phyloP scores from a whole-genome alignment of 2,888 invertebrate species.

The Slavum lentiscoides region DNA sequence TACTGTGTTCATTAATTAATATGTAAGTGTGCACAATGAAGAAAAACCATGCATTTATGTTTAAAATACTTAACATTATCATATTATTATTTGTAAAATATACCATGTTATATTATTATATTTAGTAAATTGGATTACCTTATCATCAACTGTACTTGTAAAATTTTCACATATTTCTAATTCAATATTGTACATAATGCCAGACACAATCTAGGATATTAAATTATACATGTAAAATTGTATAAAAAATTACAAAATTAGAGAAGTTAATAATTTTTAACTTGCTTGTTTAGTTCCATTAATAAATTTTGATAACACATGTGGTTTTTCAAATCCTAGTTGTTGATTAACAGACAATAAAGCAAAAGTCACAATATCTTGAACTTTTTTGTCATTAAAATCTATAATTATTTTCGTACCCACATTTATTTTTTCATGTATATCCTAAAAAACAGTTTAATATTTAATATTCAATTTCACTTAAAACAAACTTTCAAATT shows the following conservation, averaged over 20 bases:
- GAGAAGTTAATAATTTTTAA: neutral
- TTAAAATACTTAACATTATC: neutral
- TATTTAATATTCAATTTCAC: neutral
- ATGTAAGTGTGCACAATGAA: no score
- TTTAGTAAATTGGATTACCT: constrained; percentile 14
- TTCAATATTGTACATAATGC: constrained; percentile 32
- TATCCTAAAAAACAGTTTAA: constrained; percentile 21
- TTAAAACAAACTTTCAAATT: neutral
- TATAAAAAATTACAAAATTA: neutral
- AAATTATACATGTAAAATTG: neutral
- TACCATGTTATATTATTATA: neutral
- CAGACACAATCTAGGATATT: constrained; percentile 40
- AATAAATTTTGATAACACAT: constrained; percentile 40
- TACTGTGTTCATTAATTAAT: no score
- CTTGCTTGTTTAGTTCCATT: constrained; percentile 36
- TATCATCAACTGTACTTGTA: neutral
- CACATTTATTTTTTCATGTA: constrained; percentile 19
- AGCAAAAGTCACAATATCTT: constrained; percentile 26
- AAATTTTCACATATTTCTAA: constrained; percentile 44
- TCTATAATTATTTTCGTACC: constrained; percentile 16
- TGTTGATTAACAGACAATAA: constrained; percentile 13
- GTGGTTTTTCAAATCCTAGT: constrained; percentile 25
- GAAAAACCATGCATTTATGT: no score
- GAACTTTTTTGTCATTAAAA: constrained; percentile 22
- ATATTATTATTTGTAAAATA: neutral